These are phyloP conservation scores for Papilio aristodemus DNA, from an alignment of 1,140 invertebrate species.

Conservation along the genomic window DNA sequence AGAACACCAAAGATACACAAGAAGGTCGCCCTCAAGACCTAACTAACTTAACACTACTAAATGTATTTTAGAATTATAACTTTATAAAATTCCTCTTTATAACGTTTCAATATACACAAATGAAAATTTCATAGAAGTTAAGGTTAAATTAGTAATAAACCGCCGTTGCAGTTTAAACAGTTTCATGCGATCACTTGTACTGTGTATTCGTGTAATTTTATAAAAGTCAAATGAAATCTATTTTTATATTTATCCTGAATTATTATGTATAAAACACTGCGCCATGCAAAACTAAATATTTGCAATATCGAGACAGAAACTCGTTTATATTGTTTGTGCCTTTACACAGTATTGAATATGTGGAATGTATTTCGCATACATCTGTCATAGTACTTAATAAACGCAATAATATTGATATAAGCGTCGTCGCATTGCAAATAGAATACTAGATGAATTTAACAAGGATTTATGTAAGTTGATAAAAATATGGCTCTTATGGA, in stretches of 20 bases:
- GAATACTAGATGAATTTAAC: conserved; percentile 21
- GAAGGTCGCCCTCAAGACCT: conserved; percentile 69
- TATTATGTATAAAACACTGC: conserved; percentile 53
- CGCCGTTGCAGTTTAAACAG: conserved; percentile 34
- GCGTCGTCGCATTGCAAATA: conserved; percentile 41
- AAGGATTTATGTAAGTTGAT: conserved; percentile 24
- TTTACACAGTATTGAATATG: conserved; percentile 65
- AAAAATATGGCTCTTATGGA: conserved; percentile 14
- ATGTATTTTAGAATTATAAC: conserved; percentile 50
- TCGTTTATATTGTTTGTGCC: conserved; percentile 71
- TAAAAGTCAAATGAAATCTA: conserved; percentile 73
- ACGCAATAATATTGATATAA: conserved; percentile 51
- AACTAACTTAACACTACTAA: conserved; percentile 49
- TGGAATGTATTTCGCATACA: conserved; percentile 51
- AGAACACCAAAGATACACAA: conserved; percentile 72
- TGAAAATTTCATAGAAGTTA: conserved; percentile 40
- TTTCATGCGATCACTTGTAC: conserved; percentile 21
- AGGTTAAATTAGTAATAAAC: conserved; percentile 35
- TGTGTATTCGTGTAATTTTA: conserved; percentile 61
- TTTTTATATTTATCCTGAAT: conserved; percentile 72
- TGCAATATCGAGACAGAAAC: conserved; percentile 46
- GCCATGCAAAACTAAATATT: conserved; percentile 45
- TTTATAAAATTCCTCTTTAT: conserved; percentile 68
- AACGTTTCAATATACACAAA: conserved; percentile 64
- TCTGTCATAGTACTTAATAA: conserved; percentile 54